A percentile compares a stretch with the other conserved stretches of the same genome.
These are phyloP conservation scores for Apoderus coryli DNA, from an alignment of 2,888 invertebrate genomes.

Conservation along the genomic window DNA sequence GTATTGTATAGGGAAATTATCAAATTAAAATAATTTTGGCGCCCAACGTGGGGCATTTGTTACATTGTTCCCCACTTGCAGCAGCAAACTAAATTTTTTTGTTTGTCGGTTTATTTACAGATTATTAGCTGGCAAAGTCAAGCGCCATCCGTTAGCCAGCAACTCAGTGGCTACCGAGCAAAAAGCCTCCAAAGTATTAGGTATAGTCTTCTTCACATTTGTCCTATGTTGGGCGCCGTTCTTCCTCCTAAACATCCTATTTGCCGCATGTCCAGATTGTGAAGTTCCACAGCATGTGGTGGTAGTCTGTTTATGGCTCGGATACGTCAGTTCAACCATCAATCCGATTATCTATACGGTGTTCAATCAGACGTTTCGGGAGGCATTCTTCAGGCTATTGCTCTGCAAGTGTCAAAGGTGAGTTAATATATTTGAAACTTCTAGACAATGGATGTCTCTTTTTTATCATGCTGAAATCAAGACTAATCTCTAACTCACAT, in stretches of 20 bases:
- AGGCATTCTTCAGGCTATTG: conserved; percentile 65
- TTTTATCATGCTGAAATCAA: too few species aligned
- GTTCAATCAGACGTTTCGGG: conserved; percentile 80
- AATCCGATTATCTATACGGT: conserved; percentile 90
- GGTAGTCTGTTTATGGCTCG: conserved; percentile 78
- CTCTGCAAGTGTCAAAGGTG: conserved; percentile 65
- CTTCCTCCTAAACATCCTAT: conserved; percentile 74
- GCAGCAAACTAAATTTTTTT: too few species aligned
- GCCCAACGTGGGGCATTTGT: too few species aligned
- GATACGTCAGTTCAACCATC: conserved; percentile 83
- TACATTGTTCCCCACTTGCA: too few species aligned
- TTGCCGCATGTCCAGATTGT: conserved; percentile 71
- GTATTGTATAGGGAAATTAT: too few species aligned
- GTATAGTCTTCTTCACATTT: conserved; percentile 84
- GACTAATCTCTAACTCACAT: too few species aligned
- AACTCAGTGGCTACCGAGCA: conserved; percentile 84
- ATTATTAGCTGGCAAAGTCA: conserved; percentile 53
- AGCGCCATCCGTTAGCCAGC: conserved; percentile 55
- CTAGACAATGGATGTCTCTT: too few species aligned
- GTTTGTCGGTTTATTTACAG: too few species aligned
- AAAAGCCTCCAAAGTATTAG: conserved; percentile 87
- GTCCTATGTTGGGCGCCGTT: conserved; percentile 90
- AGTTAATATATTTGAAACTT: conserved; percentile 16
- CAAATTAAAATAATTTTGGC: too few species aligned
- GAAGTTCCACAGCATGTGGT: conserved; percentile 60